Evolutionary conservation across 2,113 vertebrate species (phyloP).

Genomic region (Pedionomus torquatus): DNA sequence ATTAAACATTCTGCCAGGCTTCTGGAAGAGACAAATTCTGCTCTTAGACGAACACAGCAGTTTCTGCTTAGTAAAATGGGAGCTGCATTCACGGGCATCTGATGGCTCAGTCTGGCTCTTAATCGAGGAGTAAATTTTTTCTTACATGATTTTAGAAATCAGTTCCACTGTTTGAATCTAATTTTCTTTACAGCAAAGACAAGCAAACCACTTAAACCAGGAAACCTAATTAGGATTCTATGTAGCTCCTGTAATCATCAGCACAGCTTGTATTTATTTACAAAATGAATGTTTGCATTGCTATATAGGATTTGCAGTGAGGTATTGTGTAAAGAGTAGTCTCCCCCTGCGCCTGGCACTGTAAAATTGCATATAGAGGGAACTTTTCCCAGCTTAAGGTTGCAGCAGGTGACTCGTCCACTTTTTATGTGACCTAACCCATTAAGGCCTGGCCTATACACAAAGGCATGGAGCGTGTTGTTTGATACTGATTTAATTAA

Average conservation of each 20-base stretch:
- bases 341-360: neutral
- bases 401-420: neutral
- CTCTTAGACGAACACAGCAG: neutral
- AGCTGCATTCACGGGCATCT: neutral
- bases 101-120: neutral
- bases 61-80: neutral
- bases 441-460: neutral
- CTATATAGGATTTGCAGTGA: neutral
- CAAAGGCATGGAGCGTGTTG: neutral
- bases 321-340: neutral
- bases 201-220: neutral
- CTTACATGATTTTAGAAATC: constrained; percentile 22
- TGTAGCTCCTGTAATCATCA: neutral
- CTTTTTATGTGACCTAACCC: neutral
- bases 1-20: neutral
- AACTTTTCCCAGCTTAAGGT: neutral
- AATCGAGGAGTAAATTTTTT: neutral
- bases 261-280: neutral
- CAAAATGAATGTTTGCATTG: neutral
- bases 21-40: neutral
- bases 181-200: constrained; percentile 1
- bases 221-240: neutral
- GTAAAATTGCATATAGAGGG: neutral
- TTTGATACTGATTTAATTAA: constrained; percentile 21
- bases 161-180: neutral